Evolutionary conservation across 2,888 invertebrate species (phyloP).

Genomic region (Tachina grossa): DNA sequence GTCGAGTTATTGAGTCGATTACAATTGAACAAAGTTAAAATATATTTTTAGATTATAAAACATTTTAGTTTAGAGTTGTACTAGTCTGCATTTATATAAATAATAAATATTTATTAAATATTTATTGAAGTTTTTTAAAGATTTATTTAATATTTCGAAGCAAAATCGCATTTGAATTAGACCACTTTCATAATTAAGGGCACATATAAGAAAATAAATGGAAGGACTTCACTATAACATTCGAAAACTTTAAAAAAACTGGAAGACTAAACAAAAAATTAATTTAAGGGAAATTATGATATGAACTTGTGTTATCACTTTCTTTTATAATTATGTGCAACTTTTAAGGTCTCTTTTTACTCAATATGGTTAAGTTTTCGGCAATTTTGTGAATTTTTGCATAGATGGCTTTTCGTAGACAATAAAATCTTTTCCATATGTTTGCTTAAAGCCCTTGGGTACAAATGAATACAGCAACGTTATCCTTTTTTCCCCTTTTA

Average conservation of each 20-base stretch:
- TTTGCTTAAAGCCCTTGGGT: background rate
- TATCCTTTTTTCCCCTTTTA: background rate
- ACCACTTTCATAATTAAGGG: no score
- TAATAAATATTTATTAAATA: no score
- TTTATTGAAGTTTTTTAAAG: no score
- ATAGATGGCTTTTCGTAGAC: background rate
- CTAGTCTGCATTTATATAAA: no score
- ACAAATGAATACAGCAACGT: background rate
- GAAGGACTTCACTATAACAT: no score
- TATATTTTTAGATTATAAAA: no score
- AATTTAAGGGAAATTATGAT: background rate
- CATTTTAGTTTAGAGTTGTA: no score
- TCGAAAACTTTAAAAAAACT: background rate
- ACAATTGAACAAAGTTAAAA: no score
- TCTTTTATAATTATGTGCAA: background rate
- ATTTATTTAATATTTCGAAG: no score
- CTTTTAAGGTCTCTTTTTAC: slow-evolving; percentile 35
- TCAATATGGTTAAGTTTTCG: background rate
- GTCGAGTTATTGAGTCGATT: no score
- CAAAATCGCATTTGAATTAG: no score
- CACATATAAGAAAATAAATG: no score
- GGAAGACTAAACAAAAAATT: background rate
- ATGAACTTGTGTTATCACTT: background rate
- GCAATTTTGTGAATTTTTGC: background rate
- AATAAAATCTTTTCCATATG: slow-evolving; percentile 26